Conservation (phyloP, 2,888 invertebrate species). For the Zaprionus bogoriensis region DNA sequence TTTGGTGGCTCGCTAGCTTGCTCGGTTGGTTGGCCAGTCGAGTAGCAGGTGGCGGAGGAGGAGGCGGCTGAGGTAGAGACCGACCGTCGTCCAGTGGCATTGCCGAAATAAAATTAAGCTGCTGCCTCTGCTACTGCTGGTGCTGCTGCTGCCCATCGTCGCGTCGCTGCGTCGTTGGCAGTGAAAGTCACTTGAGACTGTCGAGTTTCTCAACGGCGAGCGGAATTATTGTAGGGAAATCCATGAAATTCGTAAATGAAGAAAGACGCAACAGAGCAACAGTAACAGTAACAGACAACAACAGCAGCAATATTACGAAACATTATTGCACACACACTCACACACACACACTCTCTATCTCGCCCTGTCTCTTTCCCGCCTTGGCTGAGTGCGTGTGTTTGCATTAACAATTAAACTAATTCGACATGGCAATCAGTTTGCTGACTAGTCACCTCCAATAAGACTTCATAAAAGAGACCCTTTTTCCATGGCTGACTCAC, state of each 20-base stretch:
- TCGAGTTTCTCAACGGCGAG: constrained; percentile 64
- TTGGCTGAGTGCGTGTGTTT: constrained; percentile 25
- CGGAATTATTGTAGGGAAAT: constrained; percentile 75
- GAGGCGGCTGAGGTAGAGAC: not conserved
- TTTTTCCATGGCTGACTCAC: constrained; percentile 46
- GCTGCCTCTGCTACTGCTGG: constrained; percentile 8
- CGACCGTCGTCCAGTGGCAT: constrained; percentile 26
- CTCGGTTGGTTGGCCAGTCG: not conserved
- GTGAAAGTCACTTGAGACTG: constrained; percentile 55
- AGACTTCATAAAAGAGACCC: constrained; percentile 43
- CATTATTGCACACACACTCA: constrained; percentile 44
- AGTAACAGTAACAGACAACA: constrained; percentile 12
- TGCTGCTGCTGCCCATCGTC: constrained; percentile 1
- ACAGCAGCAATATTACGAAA: constrained; percentile 61
- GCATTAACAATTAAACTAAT: constrained; percentile 74
- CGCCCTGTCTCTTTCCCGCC: not conserved
- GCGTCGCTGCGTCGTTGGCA: constrained; percentile 39
- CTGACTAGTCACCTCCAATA: constrained; percentile 42
- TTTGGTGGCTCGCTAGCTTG: constrained; percentile 4
- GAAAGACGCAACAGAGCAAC: constrained; percentile 58
- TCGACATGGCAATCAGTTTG: constrained; percentile 67
- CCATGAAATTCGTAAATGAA: constrained; percentile 76
- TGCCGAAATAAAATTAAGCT: constrained; percentile 52
- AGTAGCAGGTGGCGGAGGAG: not conserved
- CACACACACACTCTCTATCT: not conserved